Conservation (phyloP, 2,888 invertebrate genomes). For the Steinernema carpocapsae region DNA sequence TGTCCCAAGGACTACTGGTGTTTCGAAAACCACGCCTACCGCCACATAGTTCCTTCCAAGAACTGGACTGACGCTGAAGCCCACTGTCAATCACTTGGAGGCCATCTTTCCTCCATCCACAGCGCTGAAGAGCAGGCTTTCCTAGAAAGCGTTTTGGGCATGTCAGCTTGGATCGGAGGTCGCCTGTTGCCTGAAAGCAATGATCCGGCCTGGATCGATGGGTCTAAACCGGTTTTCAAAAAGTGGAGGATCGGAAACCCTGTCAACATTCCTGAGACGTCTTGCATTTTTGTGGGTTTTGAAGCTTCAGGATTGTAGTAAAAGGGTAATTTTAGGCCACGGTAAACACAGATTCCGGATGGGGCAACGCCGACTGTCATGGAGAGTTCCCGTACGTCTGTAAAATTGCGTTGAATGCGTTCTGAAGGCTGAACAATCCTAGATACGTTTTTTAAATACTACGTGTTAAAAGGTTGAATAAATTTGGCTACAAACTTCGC, state of each 20-base stretch:
- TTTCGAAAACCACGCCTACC: not conserved
- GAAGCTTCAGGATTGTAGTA: not conserved
- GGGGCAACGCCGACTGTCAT: not conserved
- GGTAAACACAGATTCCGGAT: not conserved
- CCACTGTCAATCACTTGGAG: not conserved
- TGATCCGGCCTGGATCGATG: not conserved
- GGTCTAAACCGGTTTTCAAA: not conserved
- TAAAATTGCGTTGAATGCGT: not conserved
- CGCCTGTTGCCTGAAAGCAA: not conserved
- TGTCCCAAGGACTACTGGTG: not conserved
- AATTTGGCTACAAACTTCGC: no score
- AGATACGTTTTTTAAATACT: no score
- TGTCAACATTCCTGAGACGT: not conserved
- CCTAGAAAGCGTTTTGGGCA: not conserved
- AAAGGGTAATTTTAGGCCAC: not conserved
- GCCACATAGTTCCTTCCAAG: not conserved
- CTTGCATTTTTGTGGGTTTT: not conserved
- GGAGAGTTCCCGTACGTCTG: not conserved
- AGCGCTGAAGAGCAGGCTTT: not conserved
- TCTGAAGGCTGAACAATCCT: no score
- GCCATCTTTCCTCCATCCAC: slow-evolving; percentile 2
- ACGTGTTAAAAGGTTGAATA: no score
- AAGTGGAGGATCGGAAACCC: not conserved
- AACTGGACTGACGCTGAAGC: not conserved
- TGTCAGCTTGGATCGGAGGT: not conserved